phyloP scores from a whole-genome alignment of 1,140 invertebrate species.

The Zaprionus taronus region DNA sequence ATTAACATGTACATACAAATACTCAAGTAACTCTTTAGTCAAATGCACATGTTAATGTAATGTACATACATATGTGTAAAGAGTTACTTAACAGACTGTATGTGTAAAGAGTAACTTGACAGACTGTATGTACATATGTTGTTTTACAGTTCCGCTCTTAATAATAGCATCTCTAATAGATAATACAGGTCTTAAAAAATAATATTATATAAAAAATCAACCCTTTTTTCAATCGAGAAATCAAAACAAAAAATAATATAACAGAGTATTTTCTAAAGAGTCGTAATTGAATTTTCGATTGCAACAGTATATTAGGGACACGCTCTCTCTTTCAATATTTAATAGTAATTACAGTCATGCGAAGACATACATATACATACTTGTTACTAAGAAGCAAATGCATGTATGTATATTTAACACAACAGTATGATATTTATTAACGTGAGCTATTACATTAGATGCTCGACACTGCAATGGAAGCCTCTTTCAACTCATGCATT shows the following conservation, averaged over 20 bases:
- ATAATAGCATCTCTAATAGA: too few relatives aligned
- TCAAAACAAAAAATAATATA: not conserved
- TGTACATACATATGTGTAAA: too few relatives aligned
- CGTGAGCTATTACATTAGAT: slow-evolving; percentile 12
- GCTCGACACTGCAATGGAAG: slow-evolving; percentile 34
- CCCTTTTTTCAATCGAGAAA: not conserved
- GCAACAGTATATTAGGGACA: not conserved
- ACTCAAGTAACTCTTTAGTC: too few relatives aligned
- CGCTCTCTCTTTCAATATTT: not conserved
- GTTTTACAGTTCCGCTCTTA: too few relatives aligned
- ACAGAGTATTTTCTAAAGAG: not conserved
- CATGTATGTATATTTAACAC: slow-evolving; percentile 3
- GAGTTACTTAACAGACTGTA: too few relatives aligned
- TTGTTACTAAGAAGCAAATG: not conserved
- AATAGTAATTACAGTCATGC: not conserved
- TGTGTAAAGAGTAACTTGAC: too few relatives aligned
- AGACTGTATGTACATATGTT: too few relatives aligned
- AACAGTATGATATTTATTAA: slow-evolving; percentile 41
- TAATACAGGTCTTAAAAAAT: too few relatives aligned
- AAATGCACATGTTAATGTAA: too few relatives aligned
- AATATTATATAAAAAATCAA: not conserved
- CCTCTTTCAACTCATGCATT: slow-evolving; percentile 22
- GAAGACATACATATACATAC: not conserved
- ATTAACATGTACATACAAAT: too few relatives aligned
- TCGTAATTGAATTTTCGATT: not conserved